Evolutionary conservation across 1,140 invertebrate species (phyloP), one percentile per base, ranked within the genome.

Genomic region (Acyrthosiphon pisum): DNA sequence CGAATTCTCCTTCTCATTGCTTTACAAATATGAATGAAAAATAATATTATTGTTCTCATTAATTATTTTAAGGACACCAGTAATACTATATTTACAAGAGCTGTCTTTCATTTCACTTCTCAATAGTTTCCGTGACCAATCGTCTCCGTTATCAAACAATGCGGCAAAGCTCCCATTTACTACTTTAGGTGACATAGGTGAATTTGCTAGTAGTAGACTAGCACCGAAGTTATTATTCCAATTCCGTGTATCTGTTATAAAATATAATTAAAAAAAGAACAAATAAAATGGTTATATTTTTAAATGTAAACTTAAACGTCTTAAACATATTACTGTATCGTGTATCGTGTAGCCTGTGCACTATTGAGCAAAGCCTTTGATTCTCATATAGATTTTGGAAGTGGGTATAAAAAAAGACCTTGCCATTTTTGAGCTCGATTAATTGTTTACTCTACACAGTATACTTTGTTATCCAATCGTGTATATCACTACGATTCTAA

Each of bases 101-200:
- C 97, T 98, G 94, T 97, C 97, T 94, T 97, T 96, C 3, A 96
- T 96, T 93, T 97, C 96, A 94, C 97, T 96, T 94, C 91, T 86
- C 26, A 96, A 96, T 46, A 97, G 94, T 94, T 96, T 96, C 41
- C 96, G 96, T 94, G 97, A 96, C n/a, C 96, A 97, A 94, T 96
- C 97, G 90, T 98, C 97, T 91, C 97, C 97, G 56, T 97, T 97
- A 94, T 99, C 98, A 94, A 99, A 98, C 93, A 99, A 97, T 18
- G 98, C 99, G 0, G 98, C 98, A 95, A 99, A 99, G 94, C 98
- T 99, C 1, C 98, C 99, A 94, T 99, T 99, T 18, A 99, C 98
- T 37, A 99, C 98, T 96, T 99, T 99, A 0, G 99, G 99, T 46
- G 98, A 99, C 97, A 99, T 98, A 2, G 99, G 99, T 44, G 98